Evolutionary conservation across 2,888 invertebrate genomes (phyloP).

Genomic region (Theodoxus fluviatilis): DNA sequence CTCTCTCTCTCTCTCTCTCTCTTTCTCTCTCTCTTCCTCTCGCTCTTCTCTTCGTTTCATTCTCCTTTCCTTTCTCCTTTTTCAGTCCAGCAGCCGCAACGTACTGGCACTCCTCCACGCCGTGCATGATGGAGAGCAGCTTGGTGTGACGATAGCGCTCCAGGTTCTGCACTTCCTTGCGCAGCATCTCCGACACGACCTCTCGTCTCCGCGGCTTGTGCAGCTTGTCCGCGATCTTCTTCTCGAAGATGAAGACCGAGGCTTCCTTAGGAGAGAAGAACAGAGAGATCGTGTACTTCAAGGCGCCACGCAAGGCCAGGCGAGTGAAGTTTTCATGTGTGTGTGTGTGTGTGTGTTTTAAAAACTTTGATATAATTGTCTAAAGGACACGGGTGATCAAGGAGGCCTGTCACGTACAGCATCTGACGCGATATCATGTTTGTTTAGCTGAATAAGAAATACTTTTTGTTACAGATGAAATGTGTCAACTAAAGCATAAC

Average conservation of each 20-base stretch:
- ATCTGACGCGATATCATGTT: too few species aligned
- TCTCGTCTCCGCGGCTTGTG: conserved; percentile 92
- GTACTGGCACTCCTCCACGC: conserved; percentile 67
- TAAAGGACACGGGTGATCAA: too few species aligned
- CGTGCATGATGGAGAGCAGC: conserved; percentile 72
- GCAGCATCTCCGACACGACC: conserved; percentile 86
- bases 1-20: neutral
- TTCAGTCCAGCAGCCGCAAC: conserved; percentile 32
- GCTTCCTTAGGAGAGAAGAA: conserved; percentile 76
- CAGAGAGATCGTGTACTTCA: neutral
- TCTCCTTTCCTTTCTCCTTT: neutral
- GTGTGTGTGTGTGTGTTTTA: too few species aligned
- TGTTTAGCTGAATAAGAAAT: too few species aligned
- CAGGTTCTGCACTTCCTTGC: conserved; percentile 80
- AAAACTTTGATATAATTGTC: too few species aligned
- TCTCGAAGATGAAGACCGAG: conserved; percentile 92
- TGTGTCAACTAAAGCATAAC: too few species aligned
- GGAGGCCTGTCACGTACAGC: too few species aligned
- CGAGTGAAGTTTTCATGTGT: too few species aligned
- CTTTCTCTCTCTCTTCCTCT: neutral
- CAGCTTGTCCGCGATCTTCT: conserved; percentile 87
- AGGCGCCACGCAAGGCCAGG: too few species aligned
- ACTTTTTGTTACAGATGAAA: too few species aligned
- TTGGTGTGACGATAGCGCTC: conserved; percentile 87
- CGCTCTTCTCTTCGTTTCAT: neutral